Conservation (phyloP, 2,113 vertebrate species). For the Forbesichthys papilliferus region DNA sequence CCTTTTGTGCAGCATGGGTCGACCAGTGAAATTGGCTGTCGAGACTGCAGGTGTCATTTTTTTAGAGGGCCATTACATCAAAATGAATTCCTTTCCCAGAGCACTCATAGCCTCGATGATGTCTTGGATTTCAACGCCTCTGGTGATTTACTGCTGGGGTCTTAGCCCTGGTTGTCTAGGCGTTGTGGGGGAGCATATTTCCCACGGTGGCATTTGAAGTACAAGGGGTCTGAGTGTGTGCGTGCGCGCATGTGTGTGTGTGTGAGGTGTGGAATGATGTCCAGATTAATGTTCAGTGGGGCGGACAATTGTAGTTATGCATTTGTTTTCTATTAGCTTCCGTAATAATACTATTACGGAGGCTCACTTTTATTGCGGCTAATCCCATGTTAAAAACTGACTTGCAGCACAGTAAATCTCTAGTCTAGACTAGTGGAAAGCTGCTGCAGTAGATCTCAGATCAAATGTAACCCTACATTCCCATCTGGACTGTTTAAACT, state of each 20-base stretch:
- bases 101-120: constrained; percentile 61
- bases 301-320: not conserved
- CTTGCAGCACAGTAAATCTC: not conserved
- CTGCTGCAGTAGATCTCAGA: not conserved
- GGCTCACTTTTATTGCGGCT: not conserved
- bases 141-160: constrained; percentile 65
- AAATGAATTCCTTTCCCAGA: constrained; percentile 71
- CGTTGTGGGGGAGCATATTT: constrained; percentile 54
- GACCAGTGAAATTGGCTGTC: constrained; percentile 25
- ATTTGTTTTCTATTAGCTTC: not conserved
- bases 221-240: constrained; percentile 3
- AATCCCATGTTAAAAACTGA: not conserved
- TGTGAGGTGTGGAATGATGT: constrained; percentile 43
- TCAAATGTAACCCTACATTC: constrained; percentile 1
- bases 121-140: constrained; percentile 68
- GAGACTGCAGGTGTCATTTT: constrained; percentile 53
- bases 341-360: not conserved
- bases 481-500: not conserved
- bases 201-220: constrained; percentile 54
- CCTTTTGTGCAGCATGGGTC: constrained; percentile 14
- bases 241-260: not conserved
- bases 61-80: constrained; percentile 55
- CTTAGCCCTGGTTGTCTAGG: constrained; percentile 59
- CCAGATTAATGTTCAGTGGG: not conserved
- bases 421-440: constrained; percentile 1